Evolutionary conservation across 2,797 vertebrate genomes (phyloP).

Genomic region (Neosilurus mollespiculum): DNA sequence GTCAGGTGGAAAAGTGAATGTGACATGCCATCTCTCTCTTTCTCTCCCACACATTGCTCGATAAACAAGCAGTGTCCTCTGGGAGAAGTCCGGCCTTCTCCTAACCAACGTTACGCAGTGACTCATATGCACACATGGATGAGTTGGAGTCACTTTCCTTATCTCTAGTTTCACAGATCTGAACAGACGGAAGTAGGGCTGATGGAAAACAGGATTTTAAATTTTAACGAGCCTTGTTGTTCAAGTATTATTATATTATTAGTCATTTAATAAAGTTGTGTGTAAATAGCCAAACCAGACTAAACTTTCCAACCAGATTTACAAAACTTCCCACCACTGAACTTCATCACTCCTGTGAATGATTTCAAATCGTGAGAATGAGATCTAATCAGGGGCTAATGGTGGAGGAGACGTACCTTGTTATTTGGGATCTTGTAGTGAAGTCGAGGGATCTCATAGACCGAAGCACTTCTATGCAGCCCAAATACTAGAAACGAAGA

Average conservation of each 20-base stretch:
- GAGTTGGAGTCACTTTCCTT: conserved; percentile 43
- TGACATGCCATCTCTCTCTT: conserved; percentile 61
- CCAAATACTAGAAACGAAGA: conserved; percentile 84
- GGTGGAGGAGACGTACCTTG: conserved; percentile 77
- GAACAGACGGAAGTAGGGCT: conserved; percentile 7
- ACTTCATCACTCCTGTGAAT: neutral
- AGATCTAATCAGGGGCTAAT: neutral
- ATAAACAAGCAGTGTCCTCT: conserved; percentile 48
- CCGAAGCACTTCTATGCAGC: conserved; percentile 94
- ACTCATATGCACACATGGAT: conserved; percentile 35
- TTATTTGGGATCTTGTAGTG: conserved; percentile 93
- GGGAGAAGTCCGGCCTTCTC: conserved; percentile 41
- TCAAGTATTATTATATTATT: neutral
- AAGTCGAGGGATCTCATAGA: conserved; percentile 98
- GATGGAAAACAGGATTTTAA: conserved; percentile 3
- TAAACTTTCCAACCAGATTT: neutral
- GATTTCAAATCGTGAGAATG: neutral
- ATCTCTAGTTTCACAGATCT: conserved; percentile 53
- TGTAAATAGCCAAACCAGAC: neutral
- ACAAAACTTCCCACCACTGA: neutral
- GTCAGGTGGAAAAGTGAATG: conserved; percentile 71
- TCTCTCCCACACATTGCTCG: conserved; percentile 43
- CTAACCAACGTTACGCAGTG: conserved; percentile 41
- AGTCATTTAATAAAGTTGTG: neutral
- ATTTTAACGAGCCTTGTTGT: neutral